Conservation (phyloP, 2,888 invertebrate species). For the Cremastinae sp. region DNA sequence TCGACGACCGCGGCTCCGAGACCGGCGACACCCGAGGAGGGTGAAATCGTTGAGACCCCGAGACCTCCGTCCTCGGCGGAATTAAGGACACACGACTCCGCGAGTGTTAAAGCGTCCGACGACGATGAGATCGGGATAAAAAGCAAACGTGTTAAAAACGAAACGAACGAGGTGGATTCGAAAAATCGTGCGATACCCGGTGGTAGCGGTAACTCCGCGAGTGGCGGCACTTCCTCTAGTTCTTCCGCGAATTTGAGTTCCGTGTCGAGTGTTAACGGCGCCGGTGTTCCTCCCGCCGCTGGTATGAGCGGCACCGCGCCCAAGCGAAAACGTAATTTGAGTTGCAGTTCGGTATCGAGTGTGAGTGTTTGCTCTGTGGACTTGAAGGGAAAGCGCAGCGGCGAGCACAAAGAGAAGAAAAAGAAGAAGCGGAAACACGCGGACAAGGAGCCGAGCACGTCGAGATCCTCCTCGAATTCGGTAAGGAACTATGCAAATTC, state of each 20-base stretch:
- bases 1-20: constrained; percentile 69
- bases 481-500: constrained; percentile 60
- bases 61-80: constrained; percentile 68
- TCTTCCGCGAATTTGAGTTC: constrained; percentile 53
- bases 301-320: constrained; percentile 65
- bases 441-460: constrained; percentile 66
- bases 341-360: constrained; percentile 74
- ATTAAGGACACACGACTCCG: constrained; percentile 65
- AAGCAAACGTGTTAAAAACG: constrained; percentile 58
- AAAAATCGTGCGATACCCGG: constrained; percentile 61
- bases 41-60: constrained; percentile 74
- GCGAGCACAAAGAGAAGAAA: constrained; percentile 75
- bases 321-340: constrained; percentile 75
- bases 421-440: constrained; percentile 74
- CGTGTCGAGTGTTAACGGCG: constrained; percentile 55
- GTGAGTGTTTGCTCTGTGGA: constrained; percentile 74
- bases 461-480: constrained; percentile 75
- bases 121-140: constrained; percentile 56
- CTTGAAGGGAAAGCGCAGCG: constrained; percentile 71
- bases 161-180: constrained; percentile 50
- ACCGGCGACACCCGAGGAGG: constrained; percentile 79
- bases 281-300: constrained; percentile 59
- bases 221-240: constrained; percentile 36
- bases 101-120: constrained; percentile 63
- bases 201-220: constrained; percentile 55